These are phyloP conservation scores for Protaetia brevitarsis DNA, from an alignment of 1,140 invertebrate species.

Conservation along the genomic window DNA sequence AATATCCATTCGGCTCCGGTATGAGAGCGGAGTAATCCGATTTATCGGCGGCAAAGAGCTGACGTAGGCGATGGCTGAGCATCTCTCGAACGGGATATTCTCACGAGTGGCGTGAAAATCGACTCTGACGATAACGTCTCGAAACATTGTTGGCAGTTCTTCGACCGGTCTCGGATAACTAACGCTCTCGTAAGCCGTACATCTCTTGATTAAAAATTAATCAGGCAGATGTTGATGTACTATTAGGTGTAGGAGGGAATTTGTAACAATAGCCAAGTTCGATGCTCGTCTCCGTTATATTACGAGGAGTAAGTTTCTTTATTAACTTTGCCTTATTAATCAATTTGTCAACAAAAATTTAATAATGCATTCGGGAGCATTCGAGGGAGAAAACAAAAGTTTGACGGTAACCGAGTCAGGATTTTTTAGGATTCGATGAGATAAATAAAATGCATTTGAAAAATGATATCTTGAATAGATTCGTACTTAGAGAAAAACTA, in stretches of 20 bases:
- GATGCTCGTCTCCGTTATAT: too few species aligned
- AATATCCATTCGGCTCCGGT: neutral
- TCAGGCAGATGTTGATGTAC: neutral
- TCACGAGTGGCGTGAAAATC: conserved; percentile 13
- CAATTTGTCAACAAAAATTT: too few species aligned
- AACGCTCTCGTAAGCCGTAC: neutral
- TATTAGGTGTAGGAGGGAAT: neutral
- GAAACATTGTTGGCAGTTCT: neutral
- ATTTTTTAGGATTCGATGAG: too few species aligned
- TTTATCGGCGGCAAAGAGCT: conserved; percentile 1
- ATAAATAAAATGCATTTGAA: too few species aligned
- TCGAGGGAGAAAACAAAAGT: too few species aligned
- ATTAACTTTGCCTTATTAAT: too few species aligned
- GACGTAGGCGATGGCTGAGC: neutral
- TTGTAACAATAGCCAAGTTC: neutral
- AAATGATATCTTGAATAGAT: too few species aligned
- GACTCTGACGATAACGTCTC: neutral
- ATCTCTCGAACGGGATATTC: neutral
- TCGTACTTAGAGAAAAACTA: too few species aligned
- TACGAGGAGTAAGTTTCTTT: too few species aligned
- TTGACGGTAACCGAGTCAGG: too few species aligned
- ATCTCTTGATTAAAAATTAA: conserved; percentile 8
- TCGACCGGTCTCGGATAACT: neutral
- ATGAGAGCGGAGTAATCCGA: conserved; percentile 3
- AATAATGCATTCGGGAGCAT: too few species aligned